These are phyloP conservation scores for Metalampra italica DNA, from an alignment of 2,888 invertebrate species.

Conservation along the genomic window DNA sequence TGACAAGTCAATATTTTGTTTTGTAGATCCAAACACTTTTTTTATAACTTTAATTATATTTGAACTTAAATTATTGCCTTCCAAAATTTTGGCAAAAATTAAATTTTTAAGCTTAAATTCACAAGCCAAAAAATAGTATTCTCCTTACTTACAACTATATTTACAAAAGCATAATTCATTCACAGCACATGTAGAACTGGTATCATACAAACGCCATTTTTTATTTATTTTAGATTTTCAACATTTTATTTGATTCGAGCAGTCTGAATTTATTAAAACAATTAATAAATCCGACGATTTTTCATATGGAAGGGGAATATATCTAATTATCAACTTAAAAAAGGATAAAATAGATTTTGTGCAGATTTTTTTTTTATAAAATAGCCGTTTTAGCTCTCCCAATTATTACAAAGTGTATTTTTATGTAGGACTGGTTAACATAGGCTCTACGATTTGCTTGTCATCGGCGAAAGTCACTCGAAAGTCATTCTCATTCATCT, in stretches of 20 bases:
- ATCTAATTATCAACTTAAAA: no score
- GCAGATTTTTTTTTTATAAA: no score
- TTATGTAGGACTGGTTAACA: not conserved
- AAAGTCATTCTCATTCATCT: no score
- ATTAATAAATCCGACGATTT: constrained; percentile 15
- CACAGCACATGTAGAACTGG: constrained; percentile 49
- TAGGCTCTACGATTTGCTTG: not conserved
- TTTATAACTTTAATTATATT: not conserved
- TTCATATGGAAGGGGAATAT: not conserved
- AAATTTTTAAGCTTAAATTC: not conserved
- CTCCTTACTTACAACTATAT: constrained; percentile 36
- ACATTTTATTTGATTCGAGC: constrained; percentile 7
- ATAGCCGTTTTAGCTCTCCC: no score
- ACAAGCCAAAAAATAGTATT: constrained; percentile 19
- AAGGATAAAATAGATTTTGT: no score
- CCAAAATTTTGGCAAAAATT: no score
- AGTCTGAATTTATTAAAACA: constrained; percentile 17
- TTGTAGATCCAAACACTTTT: not conserved
- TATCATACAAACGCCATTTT: constrained; percentile 41
- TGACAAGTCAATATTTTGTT: not conserved
- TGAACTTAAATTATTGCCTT: no score
- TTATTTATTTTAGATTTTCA: constrained; percentile 5
- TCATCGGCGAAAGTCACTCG: not conserved
- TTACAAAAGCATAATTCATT: constrained; percentile 38
- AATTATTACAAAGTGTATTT: not conserved